Base-by-base conservation (phyloP, 2,888 invertebrate genomes). In the Drosophila anomelani region DNA sequence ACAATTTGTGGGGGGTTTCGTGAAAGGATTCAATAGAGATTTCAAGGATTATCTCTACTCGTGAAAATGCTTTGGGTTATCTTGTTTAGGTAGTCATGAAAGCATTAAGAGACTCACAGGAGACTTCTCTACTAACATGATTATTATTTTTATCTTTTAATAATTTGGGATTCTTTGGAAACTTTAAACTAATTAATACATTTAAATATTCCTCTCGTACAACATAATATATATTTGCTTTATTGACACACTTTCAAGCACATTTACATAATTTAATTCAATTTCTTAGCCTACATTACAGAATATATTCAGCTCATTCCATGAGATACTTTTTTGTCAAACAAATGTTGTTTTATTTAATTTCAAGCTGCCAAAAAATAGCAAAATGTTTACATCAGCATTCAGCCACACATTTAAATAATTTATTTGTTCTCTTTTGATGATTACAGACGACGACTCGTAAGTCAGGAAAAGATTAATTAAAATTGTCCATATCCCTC, bases 231-330 rank as follows among this genome's bases (percentile, higher is more conserved):
- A 34, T 26, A 20, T 46, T 58, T 47, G 43, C 39, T 75, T 73
- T 75, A 75, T 75, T 75, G 38, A 68, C 54, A 46, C 57, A 44
- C 39, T 62, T 69, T 39, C 36, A 73, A 68, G 67, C 74, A 73
- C 54, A 73, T 62, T 73, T 46, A 62, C 54, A 44, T 54, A 63
- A 58, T 29, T 47, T 32, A 55, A 54, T 41, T 64, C n/a, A 26
- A 53, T 29, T 49, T 5, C 47, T 43, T 49, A 63, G 43, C 10
- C 44, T 60, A 74, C 36, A 13, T 17, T 67, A 67, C 15, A 72
- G 10, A 64, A 43, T 51, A 58, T 49, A 61, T 44, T 64, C 61
- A 61, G 59, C 56, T 49, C 46, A 23, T 58, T 47, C 54, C 63
- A 54, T 41, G 38, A 59, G 46, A 38, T 55, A 36, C 41, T 71